phyloP scores from a whole-genome alignment of 92 coral and sea anemone genomes.

The Parazoanthus atlanticus region DNA sequence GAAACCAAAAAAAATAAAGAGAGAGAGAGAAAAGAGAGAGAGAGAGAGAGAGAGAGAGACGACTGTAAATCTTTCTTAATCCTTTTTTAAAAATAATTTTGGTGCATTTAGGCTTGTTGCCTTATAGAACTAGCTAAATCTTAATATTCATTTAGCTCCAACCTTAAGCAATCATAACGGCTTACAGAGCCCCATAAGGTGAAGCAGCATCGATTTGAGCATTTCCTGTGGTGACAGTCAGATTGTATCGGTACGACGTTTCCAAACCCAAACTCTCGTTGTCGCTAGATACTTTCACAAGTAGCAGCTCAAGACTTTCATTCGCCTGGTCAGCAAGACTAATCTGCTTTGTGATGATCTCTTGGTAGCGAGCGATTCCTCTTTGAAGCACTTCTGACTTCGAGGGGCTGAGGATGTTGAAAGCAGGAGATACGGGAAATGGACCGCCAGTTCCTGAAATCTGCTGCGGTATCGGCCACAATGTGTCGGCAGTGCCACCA shows the following conservation, averaged over 20 bases:
- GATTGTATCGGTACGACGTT: slow-evolving; percentile 65
- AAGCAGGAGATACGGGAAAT: slow-evolving; percentile 64
- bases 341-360: slow-evolving; percentile 50
- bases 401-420: slow-evolving; percentile 58
- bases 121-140: background rate
- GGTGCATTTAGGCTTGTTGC: too few relatives aligned
- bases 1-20: too few relatives aligned
- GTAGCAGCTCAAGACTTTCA: slow-evolving; percentile 42
- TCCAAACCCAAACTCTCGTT: slow-evolving; percentile 47
- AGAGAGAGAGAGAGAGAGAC: too few relatives aligned
- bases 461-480: slow-evolving; percentile 75
- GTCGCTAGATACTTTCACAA: slow-evolving; percentile 58
- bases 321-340: slow-evolving; percentile 1
- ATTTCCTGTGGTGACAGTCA: slow-evolving; percentile 38
- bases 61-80: too few relatives aligned
- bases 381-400: slow-evolving; percentile 67
- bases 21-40: too few relatives aligned
- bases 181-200: slow-evolving; percentile 81
- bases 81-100: too few relatives aligned
- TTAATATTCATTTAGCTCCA: background rate
- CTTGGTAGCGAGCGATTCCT: slow-evolving; percentile 77
- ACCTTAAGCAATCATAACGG: background rate
- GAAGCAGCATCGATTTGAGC: slow-evolving; percentile 54
- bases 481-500: slow-evolving; percentile 10
- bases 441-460: slow-evolving; percentile 53